Percentiles rank a stretch among this genome's conserved stretches.
Evolutionary conservation across 2,797 vertebrate genomes (phyloP).

Genomic region (Podarcis lilfordi): DNA sequence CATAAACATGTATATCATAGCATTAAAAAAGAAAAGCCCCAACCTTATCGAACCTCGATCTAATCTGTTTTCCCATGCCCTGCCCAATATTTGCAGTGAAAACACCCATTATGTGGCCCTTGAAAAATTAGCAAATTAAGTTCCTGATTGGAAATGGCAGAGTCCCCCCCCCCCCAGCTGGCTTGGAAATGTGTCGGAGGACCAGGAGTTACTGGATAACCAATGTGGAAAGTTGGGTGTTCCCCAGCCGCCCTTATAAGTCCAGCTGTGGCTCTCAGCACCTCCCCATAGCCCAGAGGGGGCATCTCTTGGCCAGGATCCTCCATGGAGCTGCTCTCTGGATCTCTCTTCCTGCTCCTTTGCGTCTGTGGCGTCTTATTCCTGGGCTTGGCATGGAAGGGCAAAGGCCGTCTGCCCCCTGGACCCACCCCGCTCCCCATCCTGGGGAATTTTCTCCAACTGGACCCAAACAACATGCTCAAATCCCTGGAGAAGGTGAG

Average conservation of each 20-base stretch:
- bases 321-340: constrained; percentile 46
- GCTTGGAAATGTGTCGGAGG: no score
- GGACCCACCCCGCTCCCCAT: constrained; percentile 72
- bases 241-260: not conserved
- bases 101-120: not conserved
- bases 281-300: no score
- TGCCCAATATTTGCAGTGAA: not conserved
- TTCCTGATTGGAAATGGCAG: not conserved
- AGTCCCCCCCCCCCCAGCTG: not conserved
- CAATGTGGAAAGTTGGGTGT: not conserved
- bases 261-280: no score
- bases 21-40: no score
- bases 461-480: constrained; percentile 26
- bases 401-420: constrained; percentile 63
- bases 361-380: not conserved
- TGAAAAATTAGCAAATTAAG: not conserved
- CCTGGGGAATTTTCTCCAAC: constrained; percentile 74
- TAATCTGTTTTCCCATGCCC: no score
- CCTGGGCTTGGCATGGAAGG: not conserved
- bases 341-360: not conserved
- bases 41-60: not conserved
- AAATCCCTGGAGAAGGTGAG: constrained; percentile 28
- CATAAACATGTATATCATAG: no score
- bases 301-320: not conserved
- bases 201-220: not conserved